These are phyloP conservation scores for Xiphophorus couchianus DNA, from an alignment of 2,113 vertebrate species.

Conservation along the genomic window DNA sequence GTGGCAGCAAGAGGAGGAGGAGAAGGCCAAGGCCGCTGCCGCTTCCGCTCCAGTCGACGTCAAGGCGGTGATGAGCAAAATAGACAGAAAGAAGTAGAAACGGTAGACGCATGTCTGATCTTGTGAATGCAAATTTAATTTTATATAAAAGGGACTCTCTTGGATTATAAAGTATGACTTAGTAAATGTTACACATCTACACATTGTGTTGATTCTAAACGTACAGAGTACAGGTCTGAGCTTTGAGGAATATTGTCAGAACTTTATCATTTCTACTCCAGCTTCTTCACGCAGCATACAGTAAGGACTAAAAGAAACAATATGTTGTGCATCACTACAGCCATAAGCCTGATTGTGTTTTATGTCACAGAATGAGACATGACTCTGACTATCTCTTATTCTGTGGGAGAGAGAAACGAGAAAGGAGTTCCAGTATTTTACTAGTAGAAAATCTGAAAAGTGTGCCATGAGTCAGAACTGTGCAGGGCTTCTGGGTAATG, in stretches of 20 bases:
- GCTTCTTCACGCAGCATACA: background rate
- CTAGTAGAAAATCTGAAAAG: background rate
- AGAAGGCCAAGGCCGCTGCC: conserved; percentile 84
- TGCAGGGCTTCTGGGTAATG: too few species aligned
- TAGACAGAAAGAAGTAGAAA: conserved; percentile 86
- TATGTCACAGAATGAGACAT: background rate
- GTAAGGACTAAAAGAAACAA: background rate
- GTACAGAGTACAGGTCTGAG: too few species aligned
- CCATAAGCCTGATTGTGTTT: background rate
- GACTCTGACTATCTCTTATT: too few species aligned
- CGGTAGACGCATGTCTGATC: background rate
- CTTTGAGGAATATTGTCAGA: too few species aligned
- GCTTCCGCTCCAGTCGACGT: conserved; percentile 85
- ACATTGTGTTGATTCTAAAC: background rate
- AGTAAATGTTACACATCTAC: background rate
- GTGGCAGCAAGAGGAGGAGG: conserved; percentile 89
- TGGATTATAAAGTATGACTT: background rate
- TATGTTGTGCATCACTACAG: background rate
- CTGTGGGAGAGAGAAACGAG: too few species aligned
- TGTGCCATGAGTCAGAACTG: background rate
- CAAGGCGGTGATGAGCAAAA: conserved; percentile 97
- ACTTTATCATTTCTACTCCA: too few species aligned
- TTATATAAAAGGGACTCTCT: background rate
- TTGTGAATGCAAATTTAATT: background rate
- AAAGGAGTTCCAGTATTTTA: too few species aligned